Conservation (phyloP, 2,113 vertebrate species). For the Cebus imitator region DNA sequence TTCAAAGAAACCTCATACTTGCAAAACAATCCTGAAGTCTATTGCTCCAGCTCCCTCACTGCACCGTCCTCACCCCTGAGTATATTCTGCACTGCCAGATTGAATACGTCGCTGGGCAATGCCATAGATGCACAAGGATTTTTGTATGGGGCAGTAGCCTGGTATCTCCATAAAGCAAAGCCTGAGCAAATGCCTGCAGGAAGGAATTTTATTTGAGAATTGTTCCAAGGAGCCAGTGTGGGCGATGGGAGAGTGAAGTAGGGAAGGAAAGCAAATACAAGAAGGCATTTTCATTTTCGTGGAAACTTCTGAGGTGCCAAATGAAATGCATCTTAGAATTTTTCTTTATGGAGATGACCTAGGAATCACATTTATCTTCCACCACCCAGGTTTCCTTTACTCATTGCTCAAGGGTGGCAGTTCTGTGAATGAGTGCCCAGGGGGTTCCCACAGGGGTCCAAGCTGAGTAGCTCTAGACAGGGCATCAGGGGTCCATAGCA, state of each 20-base stretch:
- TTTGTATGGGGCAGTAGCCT: not conserved
- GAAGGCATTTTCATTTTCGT: not conserved
- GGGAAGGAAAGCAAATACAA: not conserved
- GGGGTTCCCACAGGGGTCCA: not conserved
- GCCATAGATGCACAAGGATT: not conserved
- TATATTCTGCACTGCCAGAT: not conserved
- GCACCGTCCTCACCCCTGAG: not conserved
- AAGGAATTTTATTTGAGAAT: not conserved
- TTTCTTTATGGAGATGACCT: not conserved
- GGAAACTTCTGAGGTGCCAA: not conserved
- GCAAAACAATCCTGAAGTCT: not conserved
- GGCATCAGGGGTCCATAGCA: not conserved
- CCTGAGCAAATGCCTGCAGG: not conserved
- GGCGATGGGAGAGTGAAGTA: not conserved
- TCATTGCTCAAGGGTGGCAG: not conserved
- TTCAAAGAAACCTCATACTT: not conserved
- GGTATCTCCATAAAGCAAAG: not conserved
- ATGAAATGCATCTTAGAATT: not conserved
- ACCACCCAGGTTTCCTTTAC: accelerated
- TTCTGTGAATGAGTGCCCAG: not conserved
- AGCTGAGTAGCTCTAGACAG: not conserved
- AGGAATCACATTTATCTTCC: not conserved
- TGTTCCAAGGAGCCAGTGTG: not conserved
- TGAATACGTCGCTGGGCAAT: not conserved
- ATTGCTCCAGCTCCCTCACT: not conserved